Percentiles rank a stretch among this genome's conserved stretches.
These are phyloP conservation scores for Zelostemma sp. DNA, from an alignment of 1,140 invertebrate species.

Conservation along the genomic window DNA sequence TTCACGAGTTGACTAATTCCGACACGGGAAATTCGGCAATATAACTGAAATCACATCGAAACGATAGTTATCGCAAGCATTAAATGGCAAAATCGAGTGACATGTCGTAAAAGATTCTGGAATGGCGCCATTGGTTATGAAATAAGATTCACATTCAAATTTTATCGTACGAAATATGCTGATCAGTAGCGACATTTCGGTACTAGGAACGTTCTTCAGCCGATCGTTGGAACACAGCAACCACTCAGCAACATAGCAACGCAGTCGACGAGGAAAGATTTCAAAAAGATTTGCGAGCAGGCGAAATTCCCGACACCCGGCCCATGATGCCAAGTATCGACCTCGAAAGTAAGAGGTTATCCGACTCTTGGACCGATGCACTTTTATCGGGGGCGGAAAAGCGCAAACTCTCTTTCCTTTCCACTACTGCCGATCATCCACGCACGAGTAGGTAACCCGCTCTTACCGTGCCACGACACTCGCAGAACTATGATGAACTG, in stretches of 20 bases:
- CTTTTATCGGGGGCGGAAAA: conserved; percentile 24
- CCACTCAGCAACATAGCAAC: conserved; percentile 49
- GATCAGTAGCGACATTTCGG: conserved; percentile 22
- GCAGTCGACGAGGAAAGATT: conserved; percentile 44
- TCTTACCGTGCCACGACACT: conserved; percentile 10
- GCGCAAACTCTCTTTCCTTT: conserved; percentile 18
- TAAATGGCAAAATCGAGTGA: neutral
- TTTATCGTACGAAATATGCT: conserved; percentile 27
- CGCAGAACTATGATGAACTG: conserved; percentile 52
- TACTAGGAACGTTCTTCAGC: conserved; percentile 28
- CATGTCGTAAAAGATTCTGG: neutral
- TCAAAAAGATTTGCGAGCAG: conserved; percentile 46
- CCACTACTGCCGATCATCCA: conserved; percentile 20
- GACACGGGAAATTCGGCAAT: too few species aligned
- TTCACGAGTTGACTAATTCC: too few species aligned
- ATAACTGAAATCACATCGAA: too few species aligned
- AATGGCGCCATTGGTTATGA: neutral
- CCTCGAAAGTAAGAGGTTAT: conserved; percentile 55
- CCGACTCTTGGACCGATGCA: conserved; percentile 55
- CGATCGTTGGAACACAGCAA: conserved; percentile 39
- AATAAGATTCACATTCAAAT: conserved; percentile 29
- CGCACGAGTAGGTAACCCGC: conserved; percentile 13
- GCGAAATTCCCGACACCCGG: conserved; percentile 41
- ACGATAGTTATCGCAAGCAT: neutral
- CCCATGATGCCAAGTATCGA: conserved; percentile 50